These are phyloP conservation scores for Apoda limacodes DNA, from an alignment of 2,888 invertebrate species.

Conservation along the genomic window DNA sequence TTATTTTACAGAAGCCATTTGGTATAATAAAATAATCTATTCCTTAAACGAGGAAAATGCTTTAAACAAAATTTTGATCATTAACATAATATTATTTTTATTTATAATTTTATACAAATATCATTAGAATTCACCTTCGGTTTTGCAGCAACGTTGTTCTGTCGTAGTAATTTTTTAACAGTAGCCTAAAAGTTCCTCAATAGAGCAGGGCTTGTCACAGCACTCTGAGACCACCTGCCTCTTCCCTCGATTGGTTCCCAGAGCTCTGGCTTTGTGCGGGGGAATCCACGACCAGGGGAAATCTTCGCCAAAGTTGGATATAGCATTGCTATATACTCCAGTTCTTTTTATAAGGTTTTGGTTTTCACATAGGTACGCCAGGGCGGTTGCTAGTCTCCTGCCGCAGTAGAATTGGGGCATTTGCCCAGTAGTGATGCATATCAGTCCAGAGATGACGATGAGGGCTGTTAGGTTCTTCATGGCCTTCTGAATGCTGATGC, in stretches of 20 bases:
- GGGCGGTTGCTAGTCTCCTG: slow-evolving; percentile 20
- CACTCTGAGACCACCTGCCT: slow-evolving; percentile 23
- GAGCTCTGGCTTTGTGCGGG: slow-evolving; percentile 10
- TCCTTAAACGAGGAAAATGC: no score
- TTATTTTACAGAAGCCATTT: no score
- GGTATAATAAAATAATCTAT: no score
- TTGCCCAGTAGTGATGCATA: neutral
- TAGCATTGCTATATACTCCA: neutral
- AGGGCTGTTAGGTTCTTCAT: slow-evolving; percentile 3
- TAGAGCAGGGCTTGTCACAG: slow-evolving; percentile 22
- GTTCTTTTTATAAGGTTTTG: slow-evolving; percentile 4
- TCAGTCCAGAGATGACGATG: slow-evolving; percentile 1
- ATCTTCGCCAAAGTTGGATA: slow-evolving; percentile 1
- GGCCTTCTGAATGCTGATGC: no score
- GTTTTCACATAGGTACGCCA: slow-evolving; percentile 20
- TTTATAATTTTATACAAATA: no score
- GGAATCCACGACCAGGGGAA: slow-evolving; percentile 16
- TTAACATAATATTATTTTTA: no score
- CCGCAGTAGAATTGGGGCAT: slow-evolving; percentile 21
- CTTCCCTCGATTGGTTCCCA: slow-evolving; percentile 16
- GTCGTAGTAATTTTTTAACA: slow-evolving; percentile 20
- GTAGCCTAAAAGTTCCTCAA: slow-evolving; percentile 21
- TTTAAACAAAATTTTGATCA: no score
- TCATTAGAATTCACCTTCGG: neutral
- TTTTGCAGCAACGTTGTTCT: no score